phyloP scores from a whole-genome alignment of 2,113 vertebrate genomes.

The Peromyscus polionotus region DNA sequence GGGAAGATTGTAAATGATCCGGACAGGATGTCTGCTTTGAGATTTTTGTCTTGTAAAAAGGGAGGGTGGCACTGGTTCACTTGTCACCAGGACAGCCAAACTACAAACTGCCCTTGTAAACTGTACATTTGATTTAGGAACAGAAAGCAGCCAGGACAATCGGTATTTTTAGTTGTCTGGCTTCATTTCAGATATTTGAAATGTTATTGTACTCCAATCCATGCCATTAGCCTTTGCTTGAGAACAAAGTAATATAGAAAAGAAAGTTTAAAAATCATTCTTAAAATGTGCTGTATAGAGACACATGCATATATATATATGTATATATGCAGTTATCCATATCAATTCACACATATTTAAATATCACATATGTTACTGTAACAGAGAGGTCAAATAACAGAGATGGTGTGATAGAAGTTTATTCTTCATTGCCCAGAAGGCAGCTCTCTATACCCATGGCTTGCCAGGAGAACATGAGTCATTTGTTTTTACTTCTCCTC shows the following conservation, averaged over 20 bases:
- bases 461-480: neutral
- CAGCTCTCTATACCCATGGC: slow-evolving; percentile 31
- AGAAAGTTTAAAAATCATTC: neutral
- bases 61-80: slow-evolving; percentile 48
- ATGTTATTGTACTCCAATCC: slow-evolving; percentile 38
- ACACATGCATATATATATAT: neutral
- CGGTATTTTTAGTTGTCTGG: slow-evolving; percentile 50
- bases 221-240: slow-evolving; percentile 1
- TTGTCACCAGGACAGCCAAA: neutral
- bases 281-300: neutral
- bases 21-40: neutral
- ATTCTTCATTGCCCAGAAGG: slow-evolving; percentile 42
- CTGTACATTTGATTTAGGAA: slow-evolving; percentile 74
- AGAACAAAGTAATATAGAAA: neutral
- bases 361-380: neutral
- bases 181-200: slow-evolving; percentile 73
- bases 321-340: neutral
- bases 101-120: slow-evolving; percentile 68
- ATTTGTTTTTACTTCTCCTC: neutral
- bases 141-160: slow-evolving; percentile 58
- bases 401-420: neutral
- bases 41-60: neutral
- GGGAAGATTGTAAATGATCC: neutral
- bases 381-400: neutral
- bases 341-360: neutral